Evolutionary conservation across 1,140 invertebrate species (phyloP).

Genomic region (Hyphantria cunea): DNA sequence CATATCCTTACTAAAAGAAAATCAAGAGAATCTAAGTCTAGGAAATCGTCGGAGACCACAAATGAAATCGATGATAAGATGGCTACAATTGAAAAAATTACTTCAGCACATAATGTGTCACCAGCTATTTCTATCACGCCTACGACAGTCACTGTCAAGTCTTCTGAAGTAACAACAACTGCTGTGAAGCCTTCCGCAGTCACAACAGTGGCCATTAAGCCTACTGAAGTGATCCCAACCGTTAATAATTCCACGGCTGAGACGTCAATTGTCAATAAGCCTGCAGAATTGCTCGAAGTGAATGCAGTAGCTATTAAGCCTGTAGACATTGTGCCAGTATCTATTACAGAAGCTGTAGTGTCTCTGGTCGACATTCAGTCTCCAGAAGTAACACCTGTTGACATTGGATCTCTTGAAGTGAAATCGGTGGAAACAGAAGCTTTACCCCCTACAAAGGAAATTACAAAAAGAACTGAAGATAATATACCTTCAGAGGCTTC

Average conservation of each 20-base stretch:
- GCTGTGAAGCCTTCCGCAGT: no score
- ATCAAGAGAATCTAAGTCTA: conserved; percentile 56
- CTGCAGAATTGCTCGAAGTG: no score
- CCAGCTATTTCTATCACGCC: conserved; percentile 55
- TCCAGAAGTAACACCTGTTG: conserved; percentile 60
- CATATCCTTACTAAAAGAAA: conserved; percentile 57
- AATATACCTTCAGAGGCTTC: conserved; percentile 52
- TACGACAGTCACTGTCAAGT: conserved; percentile 61
- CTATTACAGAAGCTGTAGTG: no score
- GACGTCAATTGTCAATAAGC: no score
- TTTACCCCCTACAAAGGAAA: conserved; percentile 58
- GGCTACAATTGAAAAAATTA: conserved; percentile 62
- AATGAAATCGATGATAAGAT: conserved; percentile 59
- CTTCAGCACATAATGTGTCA: conserved; percentile 49
- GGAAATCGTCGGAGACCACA: conserved; percentile 60
- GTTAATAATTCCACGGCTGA: no score
- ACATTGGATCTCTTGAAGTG: conserved; percentile 61
- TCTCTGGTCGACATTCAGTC: conserved; percentile 64
- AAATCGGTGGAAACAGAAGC: conserved; percentile 57
- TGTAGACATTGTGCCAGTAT: no score
- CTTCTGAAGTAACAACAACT: conserved; percentile 44
- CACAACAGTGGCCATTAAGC: no score
- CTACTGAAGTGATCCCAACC: no score
- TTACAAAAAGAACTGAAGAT: conserved; percentile 54
- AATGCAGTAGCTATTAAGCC: no score